phyloP scores from a whole-genome alignment of 2,888 invertebrate genomes.

The Ceriagrion tenellum region DNA sequence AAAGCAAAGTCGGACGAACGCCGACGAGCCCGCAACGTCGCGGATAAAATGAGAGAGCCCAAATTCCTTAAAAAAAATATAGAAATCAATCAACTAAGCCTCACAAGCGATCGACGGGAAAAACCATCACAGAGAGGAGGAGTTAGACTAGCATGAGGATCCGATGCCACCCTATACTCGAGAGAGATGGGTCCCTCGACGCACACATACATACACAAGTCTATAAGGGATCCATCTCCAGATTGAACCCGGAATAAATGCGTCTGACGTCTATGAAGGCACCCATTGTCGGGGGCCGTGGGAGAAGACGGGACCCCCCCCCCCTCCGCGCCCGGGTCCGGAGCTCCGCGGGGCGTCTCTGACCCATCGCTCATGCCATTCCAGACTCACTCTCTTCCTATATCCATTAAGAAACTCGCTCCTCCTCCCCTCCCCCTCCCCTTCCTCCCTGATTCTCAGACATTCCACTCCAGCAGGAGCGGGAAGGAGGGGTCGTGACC shows the following conservation, averaged over 20 bases:
- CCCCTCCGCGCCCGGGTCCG: not conserved
- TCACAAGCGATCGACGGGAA: not conserved
- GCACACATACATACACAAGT: not conserved
- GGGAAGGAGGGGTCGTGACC: not conserved
- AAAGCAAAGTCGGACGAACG: too few relatives aligned
- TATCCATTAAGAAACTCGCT: constrained; percentile 9
- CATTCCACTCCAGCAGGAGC: not conserved
- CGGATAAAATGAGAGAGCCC: not conserved
- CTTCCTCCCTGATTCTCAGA: not conserved
- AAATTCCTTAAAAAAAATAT: not conserved
- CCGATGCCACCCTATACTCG: not conserved
- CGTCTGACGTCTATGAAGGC: constrained; percentile 43
- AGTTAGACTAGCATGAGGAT: not conserved
- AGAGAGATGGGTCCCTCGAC: not conserved
- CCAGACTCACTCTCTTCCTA: not conserved
- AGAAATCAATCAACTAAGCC: not conserved
- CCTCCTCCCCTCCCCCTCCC: not conserved
- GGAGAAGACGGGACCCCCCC: not conserved
- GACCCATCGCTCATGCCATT: constrained; percentile 11
- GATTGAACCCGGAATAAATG: not conserved
- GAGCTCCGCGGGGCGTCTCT: constrained; percentile 10
- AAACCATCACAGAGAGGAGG: not conserved
- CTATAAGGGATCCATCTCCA: not conserved
- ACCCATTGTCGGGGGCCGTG: constrained; percentile 22
- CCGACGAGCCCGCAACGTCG: not conserved